A percentile compares a stretch with the other conserved stretches of the same genome.
phyloP scores from a whole-genome alignment of 2,888 invertebrate species.

The Cloeon dipterum region DNA sequence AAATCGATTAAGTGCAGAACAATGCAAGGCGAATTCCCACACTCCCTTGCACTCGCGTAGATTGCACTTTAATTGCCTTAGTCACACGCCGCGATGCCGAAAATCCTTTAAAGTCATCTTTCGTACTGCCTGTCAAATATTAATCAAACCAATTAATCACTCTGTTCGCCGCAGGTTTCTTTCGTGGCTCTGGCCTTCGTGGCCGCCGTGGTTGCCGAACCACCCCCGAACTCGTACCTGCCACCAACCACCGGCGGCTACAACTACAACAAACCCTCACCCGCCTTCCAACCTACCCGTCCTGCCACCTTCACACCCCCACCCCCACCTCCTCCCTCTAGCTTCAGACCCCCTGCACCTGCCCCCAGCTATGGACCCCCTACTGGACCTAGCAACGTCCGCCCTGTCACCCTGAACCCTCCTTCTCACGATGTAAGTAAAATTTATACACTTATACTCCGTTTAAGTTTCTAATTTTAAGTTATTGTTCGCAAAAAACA shows the following conservation, averaged over 20 bases:
- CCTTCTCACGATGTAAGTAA: background rate
- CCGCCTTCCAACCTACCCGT: background rate
- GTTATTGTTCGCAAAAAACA: background rate
- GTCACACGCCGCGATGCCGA: too few species aligned
- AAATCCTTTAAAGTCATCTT: too few species aligned
- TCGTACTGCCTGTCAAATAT: too few species aligned
- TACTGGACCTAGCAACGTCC: background rate
- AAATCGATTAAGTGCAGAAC: too few species aligned
- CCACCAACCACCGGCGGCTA: background rate
- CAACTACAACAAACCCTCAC: background rate
- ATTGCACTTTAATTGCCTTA: too few species aligned
- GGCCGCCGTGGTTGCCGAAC: background rate
- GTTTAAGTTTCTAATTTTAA: too few species aligned
- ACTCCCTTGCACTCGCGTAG: too few species aligned
- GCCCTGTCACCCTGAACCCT: background rate
- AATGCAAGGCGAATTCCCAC: too few species aligned
- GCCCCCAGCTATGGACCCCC: background rate
- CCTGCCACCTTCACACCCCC: background rate
- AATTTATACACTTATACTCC: too few species aligned
- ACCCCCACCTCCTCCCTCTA: background rate
- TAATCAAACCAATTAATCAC: too few species aligned
- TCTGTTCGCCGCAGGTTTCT: background rate
- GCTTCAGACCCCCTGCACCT: background rate
- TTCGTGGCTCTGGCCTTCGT: background rate
- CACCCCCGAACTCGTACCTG: slow-evolving; percentile 1